A percentile compares a stretch with the other conserved stretches of the same genome.
These are phyloP conservation scores for Rhabdophis nuchalis DNA, from an alignment of 2,797 vertebrate species.

Conservation along the genomic window DNA sequence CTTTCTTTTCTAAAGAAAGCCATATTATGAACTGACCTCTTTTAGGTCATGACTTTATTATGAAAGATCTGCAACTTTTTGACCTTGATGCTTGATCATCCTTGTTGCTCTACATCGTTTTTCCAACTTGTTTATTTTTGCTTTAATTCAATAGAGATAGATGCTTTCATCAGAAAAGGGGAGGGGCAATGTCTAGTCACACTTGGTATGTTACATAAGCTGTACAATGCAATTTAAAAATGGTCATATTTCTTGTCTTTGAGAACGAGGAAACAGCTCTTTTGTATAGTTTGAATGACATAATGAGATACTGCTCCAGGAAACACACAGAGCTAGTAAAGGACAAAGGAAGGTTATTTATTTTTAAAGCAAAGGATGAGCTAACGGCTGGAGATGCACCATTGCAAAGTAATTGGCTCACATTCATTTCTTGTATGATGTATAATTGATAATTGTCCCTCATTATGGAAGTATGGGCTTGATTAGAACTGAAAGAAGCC, in stretches of 20 bases:
- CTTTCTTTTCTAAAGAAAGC: not conserved
- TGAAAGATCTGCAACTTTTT: not conserved
- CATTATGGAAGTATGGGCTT: not conserved
- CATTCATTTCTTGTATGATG: not conserved
- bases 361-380: not conserved
- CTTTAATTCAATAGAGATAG: not conserved
- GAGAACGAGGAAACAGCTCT: not conserved
- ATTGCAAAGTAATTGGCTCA: not conserved
- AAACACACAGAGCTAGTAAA: conserved; percentile 7
- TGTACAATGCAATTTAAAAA: not conserved
- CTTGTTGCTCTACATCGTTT: not conserved
- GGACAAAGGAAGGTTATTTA: not conserved
- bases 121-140: not conserved
- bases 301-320: not conserved
- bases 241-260: not conserved
- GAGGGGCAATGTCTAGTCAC: not conserved
- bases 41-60: not conserved
- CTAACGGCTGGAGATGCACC: conserved; percentile 5
- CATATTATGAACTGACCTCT: not conserved
- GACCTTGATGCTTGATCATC: not conserved
- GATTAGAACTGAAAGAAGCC: not conserved
- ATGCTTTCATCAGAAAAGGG: not conserved
- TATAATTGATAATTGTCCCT: not conserved
- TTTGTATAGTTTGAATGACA: not conserved
- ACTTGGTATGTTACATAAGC: not conserved